These are phyloP conservation scores for Perizoma flavofasciatum DNA, from an alignment of 2,888 invertebrate species.

Conservation along the genomic window DNA sequence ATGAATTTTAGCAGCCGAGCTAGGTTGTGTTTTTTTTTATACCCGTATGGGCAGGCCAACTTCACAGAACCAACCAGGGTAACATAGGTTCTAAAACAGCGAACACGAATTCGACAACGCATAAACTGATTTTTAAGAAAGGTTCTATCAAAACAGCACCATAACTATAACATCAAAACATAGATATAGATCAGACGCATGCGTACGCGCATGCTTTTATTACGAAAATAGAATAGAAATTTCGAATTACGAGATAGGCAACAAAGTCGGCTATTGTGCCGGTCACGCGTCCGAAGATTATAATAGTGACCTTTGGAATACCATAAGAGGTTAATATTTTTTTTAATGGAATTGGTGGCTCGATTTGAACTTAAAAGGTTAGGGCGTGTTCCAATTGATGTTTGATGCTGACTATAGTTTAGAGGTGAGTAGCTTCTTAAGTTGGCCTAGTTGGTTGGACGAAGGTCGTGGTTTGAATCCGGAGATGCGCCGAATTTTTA, in stretches of 20 bases:
- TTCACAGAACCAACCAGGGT: too few species aligned
- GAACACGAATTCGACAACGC: too few species aligned
- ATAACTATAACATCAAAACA: constrained; percentile 18
- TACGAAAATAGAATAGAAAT: constrained; percentile 79
- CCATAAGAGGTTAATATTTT: constrained; percentile 72
- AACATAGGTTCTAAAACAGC: too few species aligned
- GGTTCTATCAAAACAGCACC: too few species aligned
- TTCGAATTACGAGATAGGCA: constrained; percentile 68
- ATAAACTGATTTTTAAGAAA: too few species aligned
- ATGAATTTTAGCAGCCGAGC: too few species aligned
- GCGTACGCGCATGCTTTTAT: constrained; percentile 75
- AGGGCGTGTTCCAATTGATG: constrained; percentile 27
- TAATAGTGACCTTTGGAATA: constrained; percentile 76
- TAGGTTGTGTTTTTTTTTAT: too few species aligned
- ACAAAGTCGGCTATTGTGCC: constrained; percentile 57
- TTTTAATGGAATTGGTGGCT: constrained; percentile 69
- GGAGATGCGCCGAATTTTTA: too few species aligned
- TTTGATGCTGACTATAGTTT: neutral
- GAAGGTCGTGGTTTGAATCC: too few species aligned
- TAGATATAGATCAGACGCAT: constrained; percentile 57
- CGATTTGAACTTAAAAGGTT: constrained; percentile 53
- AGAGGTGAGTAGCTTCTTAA: too few species aligned
- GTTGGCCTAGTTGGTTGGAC: too few species aligned
- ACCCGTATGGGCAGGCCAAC: too few species aligned
- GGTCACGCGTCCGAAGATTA: constrained; percentile 77